These are phyloP conservation scores for Phrynosoma platyrhinos DNA, from an alignment of 2,113 vertebrate species.

Conservation along the genomic window DNA sequence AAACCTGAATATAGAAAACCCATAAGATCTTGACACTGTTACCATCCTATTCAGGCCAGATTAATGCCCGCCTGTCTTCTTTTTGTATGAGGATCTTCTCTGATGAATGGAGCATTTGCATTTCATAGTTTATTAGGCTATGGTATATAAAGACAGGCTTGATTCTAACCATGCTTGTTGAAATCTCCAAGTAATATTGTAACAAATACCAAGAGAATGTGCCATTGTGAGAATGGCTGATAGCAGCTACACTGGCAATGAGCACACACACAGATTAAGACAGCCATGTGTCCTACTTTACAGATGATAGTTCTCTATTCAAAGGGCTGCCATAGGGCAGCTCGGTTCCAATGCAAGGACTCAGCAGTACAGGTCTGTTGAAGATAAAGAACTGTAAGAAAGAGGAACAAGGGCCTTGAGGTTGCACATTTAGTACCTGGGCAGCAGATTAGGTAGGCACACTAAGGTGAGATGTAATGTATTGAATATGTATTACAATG, in stretches of 20 bases:
- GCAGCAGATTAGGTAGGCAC: no score
- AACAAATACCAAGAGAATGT: conserved; percentile 18
- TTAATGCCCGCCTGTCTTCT: conserved; percentile 62
- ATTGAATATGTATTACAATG: no score
- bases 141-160: conserved; percentile 52
- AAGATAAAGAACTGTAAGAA: no score
- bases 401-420: no score
- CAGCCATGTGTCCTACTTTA: not conserved
- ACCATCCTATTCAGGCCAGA: conserved; percentile 61
- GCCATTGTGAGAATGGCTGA: not conserved
- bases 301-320: not conserved
- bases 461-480: no score
- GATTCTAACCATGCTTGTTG: not conserved
- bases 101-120: conserved; percentile 60
- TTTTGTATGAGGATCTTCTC: conserved; percentile 41
- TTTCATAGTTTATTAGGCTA: conserved; percentile 58
- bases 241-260: not conserved
- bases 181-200: conserved; percentile 43
- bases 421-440: no score
- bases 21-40: conserved; percentile 5
- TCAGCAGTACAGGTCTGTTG: no score
- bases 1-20: not conserved
- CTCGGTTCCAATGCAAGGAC: no score
- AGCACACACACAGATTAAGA: not conserved
- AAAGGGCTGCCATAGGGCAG: not conserved